Evolutionary conservation across 2,113 vertebrate genomes (phyloP), one percentile per base, ranked within the genome.

Genomic region (Ameiurus melas): DNA sequence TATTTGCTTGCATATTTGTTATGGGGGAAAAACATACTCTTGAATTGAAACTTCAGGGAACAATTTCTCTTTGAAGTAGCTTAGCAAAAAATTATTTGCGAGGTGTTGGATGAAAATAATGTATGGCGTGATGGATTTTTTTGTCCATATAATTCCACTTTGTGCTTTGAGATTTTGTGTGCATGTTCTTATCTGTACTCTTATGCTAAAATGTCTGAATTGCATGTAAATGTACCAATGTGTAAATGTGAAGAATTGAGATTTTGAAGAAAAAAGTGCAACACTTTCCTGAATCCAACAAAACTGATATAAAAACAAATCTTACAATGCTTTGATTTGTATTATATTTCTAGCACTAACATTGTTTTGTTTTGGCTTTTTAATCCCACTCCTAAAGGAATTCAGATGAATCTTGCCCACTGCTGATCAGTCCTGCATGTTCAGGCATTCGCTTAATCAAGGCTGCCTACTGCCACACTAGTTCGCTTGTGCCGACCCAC

Each of bases 11-110:
- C 64, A 36, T 62, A 62, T 30, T 47, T 14, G 12, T 19, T 79
- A 60, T 4, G 57, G 73, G 43, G 8, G 10, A 43, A 68, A 57
- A 71, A 71, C 3, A 36, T 66, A 78, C 53, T 51, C 25, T 84
- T 73, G 10, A 75, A 77, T 83, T 64, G 22, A 79, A 71, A 53
- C 30, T 62, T 66, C 84, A 73, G 89, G 86, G 87, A 90, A 88
- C 47, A 90, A 86, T 51, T 75, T 82, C 43, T 90, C 9, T 82
- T 68, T 70, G 47, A 81, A 43, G 13, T 57, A 70, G n/a, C 73
- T 62, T 33, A 51, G 12, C 73, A 78, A 30, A 27, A 51, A 53
- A 43, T 85, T 16, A 22, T 5, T 85, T 36, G 19, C 14, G 55
- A 36, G 8, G 53, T 58, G 17, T 16, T 64, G 85, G 39, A 86